A percentile compares a stretch with the other conserved stretches of the same genome.
phyloP scores from a whole-genome alignment of 2,113 vertebrate genomes.

The Prietella phreatophila region DNA sequence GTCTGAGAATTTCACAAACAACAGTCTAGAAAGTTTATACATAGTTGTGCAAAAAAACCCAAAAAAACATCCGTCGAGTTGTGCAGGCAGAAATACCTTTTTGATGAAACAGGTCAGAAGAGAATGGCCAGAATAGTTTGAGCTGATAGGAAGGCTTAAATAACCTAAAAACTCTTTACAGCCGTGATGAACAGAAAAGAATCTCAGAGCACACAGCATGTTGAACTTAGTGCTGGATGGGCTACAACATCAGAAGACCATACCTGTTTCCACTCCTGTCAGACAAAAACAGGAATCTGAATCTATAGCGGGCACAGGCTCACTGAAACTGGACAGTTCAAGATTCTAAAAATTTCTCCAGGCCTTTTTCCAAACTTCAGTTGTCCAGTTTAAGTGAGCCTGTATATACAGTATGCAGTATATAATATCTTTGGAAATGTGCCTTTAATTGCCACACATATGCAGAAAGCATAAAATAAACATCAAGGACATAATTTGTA shows the following conservation, averaged over 20 bases:
- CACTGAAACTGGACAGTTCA: too few relatives aligned
- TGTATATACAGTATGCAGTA: background rate
- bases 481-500: background rate
- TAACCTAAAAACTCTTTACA: background rate
- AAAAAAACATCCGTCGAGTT: too few relatives aligned
- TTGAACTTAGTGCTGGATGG: background rate
- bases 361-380: background rate
- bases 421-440: background rate
- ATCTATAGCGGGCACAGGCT: too few relatives aligned
- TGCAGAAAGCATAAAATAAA: background rate
- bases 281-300: background rate
- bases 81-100: background rate
- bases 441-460: background rate
- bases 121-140: background rate
- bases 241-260: background rate
- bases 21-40: background rate
- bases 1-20: background rate
- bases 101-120: background rate
- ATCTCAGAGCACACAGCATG: background rate
- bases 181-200: background rate
- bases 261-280: background rate
- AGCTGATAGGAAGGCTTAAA: background rate
- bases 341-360: background rate
- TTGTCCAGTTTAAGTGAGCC: background rate
- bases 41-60: background rate